Percentiles rank a stretch among this genome's conserved stretches.
Evolutionary conservation across 2,113 vertebrate species (phyloP).

Genomic region (Melanocharis versteri): DNA sequence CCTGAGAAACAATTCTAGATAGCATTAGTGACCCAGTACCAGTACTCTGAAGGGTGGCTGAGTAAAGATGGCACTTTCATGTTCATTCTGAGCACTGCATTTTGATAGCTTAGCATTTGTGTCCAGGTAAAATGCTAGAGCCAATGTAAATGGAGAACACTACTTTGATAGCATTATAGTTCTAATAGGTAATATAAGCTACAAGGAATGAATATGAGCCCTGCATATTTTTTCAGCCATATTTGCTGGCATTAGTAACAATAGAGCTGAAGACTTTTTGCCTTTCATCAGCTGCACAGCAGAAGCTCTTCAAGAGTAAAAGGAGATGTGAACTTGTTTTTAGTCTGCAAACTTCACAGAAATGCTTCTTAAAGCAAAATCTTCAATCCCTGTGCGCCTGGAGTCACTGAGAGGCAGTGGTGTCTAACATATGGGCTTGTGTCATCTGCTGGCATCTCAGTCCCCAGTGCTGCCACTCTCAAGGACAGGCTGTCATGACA

Average conservation of each 20-base stretch:
- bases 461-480: neutral
- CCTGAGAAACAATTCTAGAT: neutral
- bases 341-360: neutral
- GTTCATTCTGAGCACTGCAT: neutral
- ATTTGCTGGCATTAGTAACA: neutral
- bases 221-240: neutral
- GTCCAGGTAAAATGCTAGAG: neutral
- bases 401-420: neutral
- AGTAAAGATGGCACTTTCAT: neutral
- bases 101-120: neutral
- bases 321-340: neutral
- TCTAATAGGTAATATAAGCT: neutral
- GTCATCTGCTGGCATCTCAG: neutral
- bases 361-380: neutral
- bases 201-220: neutral
- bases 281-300: neutral
- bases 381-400: neutral
- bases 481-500: neutral
- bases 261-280: neutral
- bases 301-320: neutral
- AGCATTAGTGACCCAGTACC: neutral
- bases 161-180: neutral
- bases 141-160: conserved; percentile 4
- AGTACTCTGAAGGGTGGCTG: neutral
- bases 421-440: fast-evolving